These are phyloP conservation scores for Pogoniulus pusillus DNA, from an alignment of 2,797 vertebrate genomes.

Conservation along the genomic window DNA sequence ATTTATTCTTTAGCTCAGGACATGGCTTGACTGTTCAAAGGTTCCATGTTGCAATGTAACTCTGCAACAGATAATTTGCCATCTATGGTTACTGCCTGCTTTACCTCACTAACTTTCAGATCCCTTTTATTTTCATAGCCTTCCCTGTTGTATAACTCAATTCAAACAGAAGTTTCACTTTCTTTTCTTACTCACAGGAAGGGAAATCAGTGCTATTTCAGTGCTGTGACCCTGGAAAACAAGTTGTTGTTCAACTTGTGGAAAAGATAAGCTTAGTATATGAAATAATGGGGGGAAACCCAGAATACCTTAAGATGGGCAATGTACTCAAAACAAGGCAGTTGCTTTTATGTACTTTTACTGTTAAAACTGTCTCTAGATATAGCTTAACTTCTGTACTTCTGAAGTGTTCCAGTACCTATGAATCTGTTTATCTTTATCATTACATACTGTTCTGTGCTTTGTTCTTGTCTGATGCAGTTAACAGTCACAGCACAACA, in stretches of 20 bases:
- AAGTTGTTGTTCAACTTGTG: conserved; percentile 17
- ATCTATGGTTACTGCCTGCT: neutral
- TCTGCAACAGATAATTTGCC: neutral
- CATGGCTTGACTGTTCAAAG: neutral
- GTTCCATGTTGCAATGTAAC: neutral
- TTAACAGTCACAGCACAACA: conserved; percentile 31
- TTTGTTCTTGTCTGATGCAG: conserved; percentile 42
- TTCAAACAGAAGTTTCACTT: conserved; percentile 36
- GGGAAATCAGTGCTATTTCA: neutral
- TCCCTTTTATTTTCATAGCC: neutral
- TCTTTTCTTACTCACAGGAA: conserved; percentile 26
- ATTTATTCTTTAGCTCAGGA: neutral
- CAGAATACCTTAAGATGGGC: neutral
- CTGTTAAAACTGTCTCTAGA: neutral
- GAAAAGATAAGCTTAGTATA: neutral
- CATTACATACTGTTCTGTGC: conserved; percentile 10
- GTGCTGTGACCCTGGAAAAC: neutral
- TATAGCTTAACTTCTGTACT: conserved; percentile 8
- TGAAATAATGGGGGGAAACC: neutral
- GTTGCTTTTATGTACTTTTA: conserved; percentile 12
- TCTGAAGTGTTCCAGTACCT: conserved; percentile 8
- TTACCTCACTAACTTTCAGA: neutral
- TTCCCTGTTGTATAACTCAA: neutral
- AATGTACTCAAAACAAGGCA: neutral
- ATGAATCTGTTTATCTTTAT: neutral